Base-by-base conservation (phyloP, 2,113 vertebrate genomes). In the Channa maculata region DNA sequence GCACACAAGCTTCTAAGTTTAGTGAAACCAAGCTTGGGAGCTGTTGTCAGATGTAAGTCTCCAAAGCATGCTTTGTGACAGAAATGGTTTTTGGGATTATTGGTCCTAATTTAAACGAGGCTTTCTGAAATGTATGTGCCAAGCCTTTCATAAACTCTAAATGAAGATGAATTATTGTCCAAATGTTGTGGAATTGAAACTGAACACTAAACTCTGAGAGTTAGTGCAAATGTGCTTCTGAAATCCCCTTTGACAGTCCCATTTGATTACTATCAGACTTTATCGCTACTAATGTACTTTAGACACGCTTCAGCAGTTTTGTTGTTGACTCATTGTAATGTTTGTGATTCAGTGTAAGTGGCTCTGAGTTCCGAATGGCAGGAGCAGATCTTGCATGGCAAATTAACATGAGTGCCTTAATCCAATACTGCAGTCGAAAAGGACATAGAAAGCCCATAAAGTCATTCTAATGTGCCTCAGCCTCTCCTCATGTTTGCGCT, bases 401-500 rank as follows among this genome's bases (percentile, higher is more conserved):
- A 88, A 91, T 90, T 80, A 88, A 87, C 86, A 85, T 86, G 69
- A 85, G 75, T 87, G 87, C 86, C 67, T 75, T 90, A 82, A 91
- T 92, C 80, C 89, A 92, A 90, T 91, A 84, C 66, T 82, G 82
- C 82, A 75, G 82, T 83, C 24, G 67, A 82, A 83, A 85, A 88
- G 80, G 77, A 88, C 86, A 86, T 69, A 61, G 37, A 54, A 75
- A 84, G 24, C 65, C 84, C 85, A 88, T 90, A 86, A 87, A 86
- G 84, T 86, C 80, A 75, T 86, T 82, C 37, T 89, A 77, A 85
- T 86, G 77, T 74, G 77, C 55, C 74, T 70, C 84, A 78, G 82
- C 69, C 54, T 84, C 78, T 85, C 78, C 55, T 78, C 77, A 57
- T 83, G 81, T 91, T 86, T 84, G 77, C 86, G 79, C 63, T 87